These are phyloP conservation scores for Cladorhizidae sp. DNA, from an alignment of 37 sponge, comb jelly and placozoan genomes.

Conservation along the genomic window DNA sequence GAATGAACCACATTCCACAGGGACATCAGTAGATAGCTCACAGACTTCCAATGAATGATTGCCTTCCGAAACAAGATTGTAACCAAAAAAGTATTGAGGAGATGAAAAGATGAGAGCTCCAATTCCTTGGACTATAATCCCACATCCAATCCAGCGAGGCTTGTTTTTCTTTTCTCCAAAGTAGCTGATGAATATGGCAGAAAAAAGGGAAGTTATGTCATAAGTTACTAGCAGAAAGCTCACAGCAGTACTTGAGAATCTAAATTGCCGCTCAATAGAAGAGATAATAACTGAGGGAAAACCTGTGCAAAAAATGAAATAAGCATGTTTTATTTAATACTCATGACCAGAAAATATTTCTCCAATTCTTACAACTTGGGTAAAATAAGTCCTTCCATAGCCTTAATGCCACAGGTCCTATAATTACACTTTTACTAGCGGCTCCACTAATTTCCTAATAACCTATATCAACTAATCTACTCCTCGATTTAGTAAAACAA, in stretches of 20 bases:
- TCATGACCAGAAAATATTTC: too few species aligned
- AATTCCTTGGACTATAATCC: slow-evolving; percentile 46
- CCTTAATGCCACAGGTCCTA: too few species aligned
- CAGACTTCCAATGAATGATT: slow-evolving; percentile 6
- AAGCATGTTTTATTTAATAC: too few species aligned
- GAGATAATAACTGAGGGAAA: slow-evolving; percentile 65
- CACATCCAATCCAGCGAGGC: slow-evolving; percentile 74
- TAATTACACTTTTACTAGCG: too few species aligned
- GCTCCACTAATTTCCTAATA: too few species aligned
- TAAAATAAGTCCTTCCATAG: too few species aligned
- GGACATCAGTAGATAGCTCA: background rate
- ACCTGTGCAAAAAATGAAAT: slow-evolving; percentile 41
- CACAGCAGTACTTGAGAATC: slow-evolving; percentile 69
- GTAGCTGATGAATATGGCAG: slow-evolving; percentile 78
- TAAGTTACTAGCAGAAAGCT: slow-evolving; percentile 55
- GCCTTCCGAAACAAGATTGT: slow-evolving; percentile 2
- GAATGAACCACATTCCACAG: background rate
- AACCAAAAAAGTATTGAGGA: slow-evolving; percentile 74
- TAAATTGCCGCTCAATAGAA: slow-evolving; percentile 72
- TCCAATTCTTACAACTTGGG: too few species aligned
- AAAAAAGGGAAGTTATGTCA: slow-evolving; percentile 67
- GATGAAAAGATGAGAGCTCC: slow-evolving; percentile 72
- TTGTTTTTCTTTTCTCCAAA: slow-evolving; percentile 79
- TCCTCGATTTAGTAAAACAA: too few species aligned
- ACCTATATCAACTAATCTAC: too few species aligned